Evolutionary conservation across 2,113 vertebrate genomes (phyloP), one percentile per base, ranked within the genome.

Genomic region (Martes martes): DNA sequence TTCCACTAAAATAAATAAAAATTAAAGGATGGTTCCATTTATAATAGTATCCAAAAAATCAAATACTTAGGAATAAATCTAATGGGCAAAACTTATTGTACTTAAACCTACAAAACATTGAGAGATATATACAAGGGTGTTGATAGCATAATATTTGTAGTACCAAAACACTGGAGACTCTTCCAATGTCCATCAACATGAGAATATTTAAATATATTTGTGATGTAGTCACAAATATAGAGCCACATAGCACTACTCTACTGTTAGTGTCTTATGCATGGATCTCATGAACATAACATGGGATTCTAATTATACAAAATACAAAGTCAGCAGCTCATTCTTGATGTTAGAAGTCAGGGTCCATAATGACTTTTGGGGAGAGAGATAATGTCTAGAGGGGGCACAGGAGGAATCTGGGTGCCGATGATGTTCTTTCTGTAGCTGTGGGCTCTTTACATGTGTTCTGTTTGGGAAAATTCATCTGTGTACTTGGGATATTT

Each of bases 1-100:
- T 89, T 92, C 36, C 45, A 61, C 50, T 28, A 92, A 59, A 19
- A 89, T 31, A 85, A 81, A 65, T 39, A 67, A 73, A 88, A 50
- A 47, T 26, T 85, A 21, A 80, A 89, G 86, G n/a, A 57, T 74
- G 21, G 76, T 83, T 83, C 6, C 63, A 57, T 50, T 15, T 50
- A 47, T 82, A n/a, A 8, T 31, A 61, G n/a, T 61, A 42, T 57
- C 50, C 7, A 19, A 63, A 55, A 85, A 59, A 42, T 33, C 59
- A 83, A 14, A 8, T 71, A 85, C 69, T 39, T 90, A 84, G 33
- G 65, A 82, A 24, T 95, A 52, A 31, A 47, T 84, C 16, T 65
- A 55, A 55, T 33, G 57, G 42, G 82, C 9, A 76, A 39, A 86
- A 69, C 19, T 28, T 63, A 24, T 18, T 55, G 11, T 9, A 24